A percentile compares a stretch with the other conserved stretches of the same genome.
Conservation (phyloP, 1,140 invertebrate species). For the Drosophila lini region DNA sequence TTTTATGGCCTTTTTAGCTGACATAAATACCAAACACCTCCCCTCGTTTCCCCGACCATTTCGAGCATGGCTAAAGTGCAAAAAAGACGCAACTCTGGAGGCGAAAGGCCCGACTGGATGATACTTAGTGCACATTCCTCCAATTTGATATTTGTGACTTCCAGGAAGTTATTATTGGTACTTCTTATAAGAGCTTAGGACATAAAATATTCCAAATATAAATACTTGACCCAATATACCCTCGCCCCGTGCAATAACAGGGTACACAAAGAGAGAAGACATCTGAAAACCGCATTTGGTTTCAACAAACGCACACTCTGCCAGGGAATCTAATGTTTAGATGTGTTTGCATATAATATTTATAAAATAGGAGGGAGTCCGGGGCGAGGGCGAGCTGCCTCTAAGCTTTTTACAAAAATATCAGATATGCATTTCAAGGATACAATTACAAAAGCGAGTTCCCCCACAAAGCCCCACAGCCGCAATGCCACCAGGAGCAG, state of each 20-base stretch:
- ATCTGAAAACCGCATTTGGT: conserved; percentile 74
- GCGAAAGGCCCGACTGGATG: not conserved
- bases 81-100: conserved; percentile 21
- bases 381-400: conserved; percentile 21
- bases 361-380: conserved; percentile 49
- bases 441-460: conserved; percentile 69
- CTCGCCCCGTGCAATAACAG: not conserved
- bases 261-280: conserved; percentile 44
- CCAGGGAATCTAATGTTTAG: conserved; percentile 53
- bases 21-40: conserved; percentile 71
- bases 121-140: not conserved
- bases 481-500: conserved; percentile 21
- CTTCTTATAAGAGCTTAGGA: too few species aligned
- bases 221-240: not conserved
- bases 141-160: not conserved
- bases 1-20: conserved; percentile 80
- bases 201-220: not conserved
- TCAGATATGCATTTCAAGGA: conserved; percentile 79
- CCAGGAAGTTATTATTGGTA: too few species aligned
- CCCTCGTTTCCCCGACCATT: not conserved
- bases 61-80: conserved; percentile 51
- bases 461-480: conserved; percentile 34
- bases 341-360: conserved; percentile 58
- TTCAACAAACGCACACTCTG: conserved; percentile 53
- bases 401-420: conserved; percentile 72